A percentile compares a stretch with the other conserved stretches of the same genome.
These are phyloP conservation scores for Dolichallabes microphthalmus DNA, from an alignment of 2,113 vertebrate species.

Conservation along the genomic window DNA sequence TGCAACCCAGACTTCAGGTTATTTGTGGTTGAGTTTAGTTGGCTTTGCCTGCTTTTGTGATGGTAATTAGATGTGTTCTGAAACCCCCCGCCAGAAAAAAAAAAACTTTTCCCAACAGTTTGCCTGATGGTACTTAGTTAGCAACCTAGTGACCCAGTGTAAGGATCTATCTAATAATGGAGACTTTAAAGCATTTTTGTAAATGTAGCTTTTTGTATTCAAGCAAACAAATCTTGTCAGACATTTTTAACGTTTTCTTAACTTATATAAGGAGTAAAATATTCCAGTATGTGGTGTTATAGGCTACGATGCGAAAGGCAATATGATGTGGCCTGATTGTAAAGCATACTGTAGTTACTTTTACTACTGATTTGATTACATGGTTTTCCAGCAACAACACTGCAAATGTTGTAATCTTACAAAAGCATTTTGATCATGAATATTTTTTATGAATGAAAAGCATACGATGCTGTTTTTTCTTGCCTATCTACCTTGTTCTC, in stretches of 20 bases:
- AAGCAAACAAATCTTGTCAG: not conserved
- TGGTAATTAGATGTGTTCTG: conserved; percentile 25
- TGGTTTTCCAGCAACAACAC: not conserved
- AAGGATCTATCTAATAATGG: no score
- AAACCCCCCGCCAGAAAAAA: no score
- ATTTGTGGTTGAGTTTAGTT: conserved; percentile 55
- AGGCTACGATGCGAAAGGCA: no score
- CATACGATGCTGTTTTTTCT: no score
- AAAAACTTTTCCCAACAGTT: no score
- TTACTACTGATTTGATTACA: not conserved
- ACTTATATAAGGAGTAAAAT: not conserved
- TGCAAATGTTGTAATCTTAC: no score
- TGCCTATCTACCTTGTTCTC: not conserved
- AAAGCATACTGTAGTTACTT: not conserved
- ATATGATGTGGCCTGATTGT: not conserved
- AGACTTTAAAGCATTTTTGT: no score
- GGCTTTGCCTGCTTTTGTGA: conserved; percentile 37
- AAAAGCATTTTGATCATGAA: no score
- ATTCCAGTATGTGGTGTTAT: not conserved
- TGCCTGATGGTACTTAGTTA: no score
- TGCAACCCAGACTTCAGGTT: not conserved
- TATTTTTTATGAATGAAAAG: no score
- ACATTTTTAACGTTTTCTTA: not conserved
- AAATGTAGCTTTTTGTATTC: not conserved
- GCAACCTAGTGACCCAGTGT: no score